A percentile compares a stretch with the other conserved stretches of the same genome.
These are phyloP conservation scores for Plebejus melissa DNA, from an alignment of 2,888 invertebrate species.

Conservation along the genomic window DNA sequence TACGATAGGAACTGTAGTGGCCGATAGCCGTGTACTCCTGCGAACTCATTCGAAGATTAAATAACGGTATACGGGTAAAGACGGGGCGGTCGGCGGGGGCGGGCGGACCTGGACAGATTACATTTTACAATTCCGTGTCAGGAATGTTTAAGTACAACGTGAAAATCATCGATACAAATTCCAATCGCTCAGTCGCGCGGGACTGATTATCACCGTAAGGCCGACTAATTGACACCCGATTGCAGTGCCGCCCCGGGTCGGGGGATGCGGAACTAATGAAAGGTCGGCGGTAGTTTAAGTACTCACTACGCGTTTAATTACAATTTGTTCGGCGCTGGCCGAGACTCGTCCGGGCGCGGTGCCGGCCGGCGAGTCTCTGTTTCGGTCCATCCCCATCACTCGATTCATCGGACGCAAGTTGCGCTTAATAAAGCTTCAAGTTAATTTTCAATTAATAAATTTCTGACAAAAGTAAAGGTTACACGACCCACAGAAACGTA, in stretches of 20 bases:
- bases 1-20: constrained; percentile 72
- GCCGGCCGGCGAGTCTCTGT: neutral
- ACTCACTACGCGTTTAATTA: constrained; percentile 49
- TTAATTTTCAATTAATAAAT: neutral
- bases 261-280: constrained; percentile 59
- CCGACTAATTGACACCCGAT: constrained; percentile 72
- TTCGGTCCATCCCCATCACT: neutral
- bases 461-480: neutral
- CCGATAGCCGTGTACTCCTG: constrained; percentile 49
- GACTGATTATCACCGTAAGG: constrained; percentile 61
- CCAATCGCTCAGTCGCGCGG: constrained; percentile 55
- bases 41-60: constrained; percentile 35
- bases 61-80: constrained; percentile 36
- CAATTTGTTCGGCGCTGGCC: constrained; percentile 47
- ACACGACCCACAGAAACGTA: constrained; percentile 45
- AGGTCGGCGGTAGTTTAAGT: constrained; percentile 61
- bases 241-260: constrained; percentile 46
- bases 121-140: constrained; percentile 58
- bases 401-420: neutral
- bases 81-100: constrained; percentile 50
- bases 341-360: constrained; percentile 36
- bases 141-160: constrained; percentile 59
- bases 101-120: constrained; percentile 51
- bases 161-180: constrained; percentile 54
- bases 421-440: constrained; percentile 3